phyloP scores from a whole-genome alignment of 2,797 vertebrate genomes.

The Sebastes iracundus region DNA sequence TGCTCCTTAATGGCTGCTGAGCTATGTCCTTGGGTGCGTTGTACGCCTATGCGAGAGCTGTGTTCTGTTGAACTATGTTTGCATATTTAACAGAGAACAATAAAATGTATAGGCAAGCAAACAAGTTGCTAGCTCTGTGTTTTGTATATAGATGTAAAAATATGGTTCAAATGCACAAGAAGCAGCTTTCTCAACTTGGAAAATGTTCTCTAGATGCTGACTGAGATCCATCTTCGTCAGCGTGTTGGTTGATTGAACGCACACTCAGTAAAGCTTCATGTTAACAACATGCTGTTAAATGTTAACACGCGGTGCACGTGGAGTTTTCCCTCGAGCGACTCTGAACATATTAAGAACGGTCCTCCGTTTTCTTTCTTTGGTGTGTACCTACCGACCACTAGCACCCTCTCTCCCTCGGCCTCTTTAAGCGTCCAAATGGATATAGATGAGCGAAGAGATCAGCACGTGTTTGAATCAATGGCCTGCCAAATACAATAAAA shows the following conservation, averaged over 20 bases:
- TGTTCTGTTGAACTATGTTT: constrained; percentile 29
- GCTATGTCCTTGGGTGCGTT: constrained; percentile 51
- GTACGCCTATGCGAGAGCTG: constrained; percentile 1
- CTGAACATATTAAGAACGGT: neutral
- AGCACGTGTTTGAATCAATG: constrained; percentile 55
- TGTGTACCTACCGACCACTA: neutral
- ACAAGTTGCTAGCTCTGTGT: neutral
- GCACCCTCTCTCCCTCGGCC: neutral
- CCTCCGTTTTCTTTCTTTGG: neutral
- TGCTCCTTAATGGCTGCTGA: constrained; percentile 56
- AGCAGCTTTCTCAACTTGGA: neutral
- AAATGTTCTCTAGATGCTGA: neutral
- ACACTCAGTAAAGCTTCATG: neutral
- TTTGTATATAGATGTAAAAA: neutral
- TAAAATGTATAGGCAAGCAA: neutral
- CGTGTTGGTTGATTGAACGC: neutral
- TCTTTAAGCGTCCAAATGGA: constrained; percentile 52
- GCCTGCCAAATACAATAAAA: constrained; percentile 60
- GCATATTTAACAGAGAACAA: neutral
- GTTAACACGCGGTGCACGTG: neutral
- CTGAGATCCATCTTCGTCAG: neutral
- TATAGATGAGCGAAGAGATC: constrained; percentile 59
- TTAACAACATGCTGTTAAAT: constrained; percentile 10
- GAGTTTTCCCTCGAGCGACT: neutral
- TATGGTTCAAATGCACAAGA: neutral